Percentiles rank a stretch among this genome's conserved stretches.
Conservation (phyloP, 2,113 vertebrate genomes). For the Pseudopipra pipra region DNA sequence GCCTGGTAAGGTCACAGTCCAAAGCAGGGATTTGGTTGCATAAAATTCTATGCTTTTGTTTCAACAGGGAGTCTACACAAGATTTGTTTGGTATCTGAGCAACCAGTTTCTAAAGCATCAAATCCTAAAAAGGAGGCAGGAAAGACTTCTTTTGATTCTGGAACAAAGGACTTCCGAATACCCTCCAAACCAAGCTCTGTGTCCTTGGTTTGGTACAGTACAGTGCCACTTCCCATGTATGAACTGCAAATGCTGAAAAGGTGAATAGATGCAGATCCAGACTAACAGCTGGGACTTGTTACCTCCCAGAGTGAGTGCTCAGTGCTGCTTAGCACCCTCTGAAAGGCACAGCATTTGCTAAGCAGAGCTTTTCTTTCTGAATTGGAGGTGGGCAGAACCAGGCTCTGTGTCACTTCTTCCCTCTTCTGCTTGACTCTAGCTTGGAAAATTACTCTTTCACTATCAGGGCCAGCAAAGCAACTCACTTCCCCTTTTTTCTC, state of each 20-base stretch:
- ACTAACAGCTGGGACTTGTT: not conserved
- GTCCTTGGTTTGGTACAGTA: slow-evolving; percentile 13
- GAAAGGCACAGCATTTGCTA: not conserved
- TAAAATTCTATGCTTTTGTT: slow-evolving; percentile 27
- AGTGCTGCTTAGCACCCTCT: not conserved
- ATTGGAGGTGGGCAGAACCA: not conserved
- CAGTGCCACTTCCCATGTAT: not conserved
- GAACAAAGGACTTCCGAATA: slow-evolving; percentile 56
- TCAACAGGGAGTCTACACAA: slow-evolving; percentile 7
- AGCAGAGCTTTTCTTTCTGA: slow-evolving; percentile 1
- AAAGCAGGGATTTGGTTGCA: slow-evolving; percentile 13
- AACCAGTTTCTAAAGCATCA: slow-evolving; percentile 66
- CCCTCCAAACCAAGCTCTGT: not conserved
- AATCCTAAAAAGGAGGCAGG: slow-evolving; percentile 49
- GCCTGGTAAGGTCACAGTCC: not conserved
- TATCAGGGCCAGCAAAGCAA: not conserved
- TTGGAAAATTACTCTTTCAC: not conserved
- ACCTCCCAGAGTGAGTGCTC: not conserved
- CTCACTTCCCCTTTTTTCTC: not conserved
- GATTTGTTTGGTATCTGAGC: slow-evolving; percentile 68
- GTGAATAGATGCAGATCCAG: not conserved
- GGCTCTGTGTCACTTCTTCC: not conserved
- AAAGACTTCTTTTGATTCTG: slow-evolving; percentile 56
- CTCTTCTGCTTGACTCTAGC: not conserved
- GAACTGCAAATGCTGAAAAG: not conserved